Base-by-base conservation (phyloP, 2,888 invertebrate species). In the Unio delphinus region DNA sequence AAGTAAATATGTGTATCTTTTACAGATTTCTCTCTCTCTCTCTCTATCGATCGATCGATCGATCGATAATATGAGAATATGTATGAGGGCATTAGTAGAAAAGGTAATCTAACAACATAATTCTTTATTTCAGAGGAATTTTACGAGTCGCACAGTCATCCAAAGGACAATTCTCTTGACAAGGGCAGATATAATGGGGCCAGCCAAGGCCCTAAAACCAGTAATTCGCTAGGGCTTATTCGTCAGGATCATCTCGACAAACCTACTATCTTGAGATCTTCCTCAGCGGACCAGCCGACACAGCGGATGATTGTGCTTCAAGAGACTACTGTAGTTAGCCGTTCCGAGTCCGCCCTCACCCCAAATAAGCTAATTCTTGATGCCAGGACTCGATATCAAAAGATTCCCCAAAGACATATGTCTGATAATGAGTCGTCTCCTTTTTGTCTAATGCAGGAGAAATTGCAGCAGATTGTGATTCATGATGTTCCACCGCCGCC, bases 291-390 rank as follows among this genome's bases (percentile, higher is more conserved):
- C 62, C 74, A 75, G 18, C 80, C 78, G 17, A 68, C 73, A 20
- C 83, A 84, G 70, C 84, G 84, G 28, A 80, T 84, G 59, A 82
- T 86, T 23, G 78, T 84, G 5, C 80, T 84, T 26, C 83, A 85
- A 65, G 77, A 80, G 67, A 72, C 81, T 20, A 82, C 85, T 11
- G 65, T 74, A 15, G 67, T 72, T 15, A 81, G 77, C 68, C 78
- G 73, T 30, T 74, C 79, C 54, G 79, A 79, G 64, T 70, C 80
- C 62, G 69, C 79, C 57, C 69, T 81, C 69, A 72, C 73, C n/a
- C 66, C 78, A 8, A 66, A 74, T 15, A 71, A 74, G 56, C 72
- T 78, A 26, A 66, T 79, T 18, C 73, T 80, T 72, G 80, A 81
- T 34, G 79, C 79, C 15, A 77, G 79, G 59, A 78, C 82, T 17